Base-by-base conservation (phyloP, 2,888 invertebrate species). In the Leucophora obtusa region DNA sequence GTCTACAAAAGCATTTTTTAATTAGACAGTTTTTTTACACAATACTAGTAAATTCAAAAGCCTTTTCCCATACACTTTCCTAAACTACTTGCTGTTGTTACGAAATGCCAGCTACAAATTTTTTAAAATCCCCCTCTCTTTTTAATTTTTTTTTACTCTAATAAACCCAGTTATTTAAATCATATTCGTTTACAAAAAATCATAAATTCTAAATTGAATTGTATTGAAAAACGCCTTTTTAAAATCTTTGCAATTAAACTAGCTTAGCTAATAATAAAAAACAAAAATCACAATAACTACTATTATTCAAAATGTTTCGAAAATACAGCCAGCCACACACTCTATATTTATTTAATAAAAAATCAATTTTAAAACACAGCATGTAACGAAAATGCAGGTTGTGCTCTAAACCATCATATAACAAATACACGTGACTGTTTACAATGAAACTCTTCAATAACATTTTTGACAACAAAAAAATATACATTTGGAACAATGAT, bases 231-330 rank as follows among this genome's bases (percentile, higher is more conserved):
- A 24, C 76, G 72, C 59, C 72, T 59, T 66, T 38, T 18, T 15
- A 28, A 54, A 73, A 70, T 50, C 53, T 21, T 11, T 47, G 15
- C 75, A 82, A 82, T 83, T 80, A 83, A 79, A 82, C 53, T 63
- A 60, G 74, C 83, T 79, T 63, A 82, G 84, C 84, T 84, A 84
- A 84, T 84, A 84, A 84, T 60, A 79, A 47, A n/a, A 84, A 84
- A 84, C 84, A 54, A 79, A 47, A 17, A 70, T 35, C 28, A 78
- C 60, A 72, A 60, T 35, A 50, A 2, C 47, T 71, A 33, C 15
- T n/a, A 71, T 66, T 54, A 33, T 38, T 54, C 14, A 15, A 54
- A 54, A 54, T 24, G 18, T 60, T 56, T 53, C 38, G 18, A 74
- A 74, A 53, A 8, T 53, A 66, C 33, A 50, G 66, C 43, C 73